Base-by-base conservation (phyloP, 2,113 vertebrate genomes). In the Percopsis transmontana region DNA sequence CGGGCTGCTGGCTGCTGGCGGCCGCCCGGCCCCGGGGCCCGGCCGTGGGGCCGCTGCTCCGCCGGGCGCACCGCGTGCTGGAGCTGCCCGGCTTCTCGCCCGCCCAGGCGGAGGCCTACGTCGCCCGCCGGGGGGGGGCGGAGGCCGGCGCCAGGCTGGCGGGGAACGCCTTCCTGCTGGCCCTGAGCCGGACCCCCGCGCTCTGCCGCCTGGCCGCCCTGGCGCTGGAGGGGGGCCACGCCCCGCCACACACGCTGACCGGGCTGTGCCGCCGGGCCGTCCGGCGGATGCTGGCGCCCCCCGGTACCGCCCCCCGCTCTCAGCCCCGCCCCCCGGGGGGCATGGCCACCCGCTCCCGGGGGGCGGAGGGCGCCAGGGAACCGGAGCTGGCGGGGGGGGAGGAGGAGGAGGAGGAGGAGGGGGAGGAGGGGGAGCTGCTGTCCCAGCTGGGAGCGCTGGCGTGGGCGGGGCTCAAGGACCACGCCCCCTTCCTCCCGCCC, bases 1-100 rank as follows among this genome's bases (percentile, higher is more conserved):
- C 77, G 0, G 95, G 95, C 1, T 96, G 95, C 76, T 95, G 93
- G 0, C 77, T 99, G 58, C 78, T 98, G 16, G 85, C 98, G 8
- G 92, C 91, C 0, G 88, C 92, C 8, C 91, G 95, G 65, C 93
- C 93, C 5, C 92, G 89, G 78, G 94, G 92, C 20, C 27, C 8
- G 5, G 92, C 89, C 12, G 78, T 94, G 38, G 90, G 76, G 66
- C 95, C 92, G 64, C 87, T 89, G 1, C 33, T 96, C 19, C 90
- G 93, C 41, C 94, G 92, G 75, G 89, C 91, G 0, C 94, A 97
- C 59, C 86, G 88, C 39, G 76, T 93, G 42, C 74, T 97, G 42
- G 95, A 98, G 78, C 58, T 95, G 11, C 57, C 79, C 0, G 93
- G 95, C 56, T 98, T 97, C 79, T 94, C 92, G 0, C 41, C 82